Conservation (phyloP, 2,888 invertebrate species). For the Lepas anatifera region DNA sequence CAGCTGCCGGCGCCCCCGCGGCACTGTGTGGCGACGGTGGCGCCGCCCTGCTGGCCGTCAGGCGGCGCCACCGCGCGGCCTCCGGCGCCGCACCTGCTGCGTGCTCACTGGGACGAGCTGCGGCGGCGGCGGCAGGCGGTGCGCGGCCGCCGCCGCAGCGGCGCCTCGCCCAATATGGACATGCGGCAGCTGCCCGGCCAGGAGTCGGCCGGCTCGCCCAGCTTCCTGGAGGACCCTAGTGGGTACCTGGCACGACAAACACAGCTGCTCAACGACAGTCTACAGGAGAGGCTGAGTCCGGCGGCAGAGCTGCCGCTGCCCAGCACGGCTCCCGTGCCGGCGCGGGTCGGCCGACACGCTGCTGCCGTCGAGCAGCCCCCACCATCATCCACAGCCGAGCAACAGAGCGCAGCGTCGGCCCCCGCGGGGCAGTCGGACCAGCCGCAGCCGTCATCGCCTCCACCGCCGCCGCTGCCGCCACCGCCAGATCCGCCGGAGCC, state of each 20-base stretch:
- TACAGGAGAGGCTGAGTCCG: conserved; percentile 29
- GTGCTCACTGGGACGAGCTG: conserved; percentile 39
- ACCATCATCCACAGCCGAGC: too few species aligned
- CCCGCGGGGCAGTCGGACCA: not conserved
- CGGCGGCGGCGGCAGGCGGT: conserved; percentile 1
- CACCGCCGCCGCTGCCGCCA: not conserved
- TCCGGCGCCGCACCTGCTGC: conserved; percentile 36
- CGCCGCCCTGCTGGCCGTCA: conserved; percentile 34
- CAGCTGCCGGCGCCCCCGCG: conserved; percentile 41
- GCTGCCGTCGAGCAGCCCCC: too few species aligned
- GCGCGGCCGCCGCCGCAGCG: conserved; percentile 15
- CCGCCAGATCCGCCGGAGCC: not conserved
- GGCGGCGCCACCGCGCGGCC: conserved; percentile 68
- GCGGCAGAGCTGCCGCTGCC: not conserved
- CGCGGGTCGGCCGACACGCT: not conserved
- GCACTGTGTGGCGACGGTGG: conserved; percentile 36
- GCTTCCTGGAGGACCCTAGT: conserved; percentile 82
- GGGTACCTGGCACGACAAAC: conserved; percentile 86
- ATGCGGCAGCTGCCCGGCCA: not conserved
- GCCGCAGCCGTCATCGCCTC: not conserved
- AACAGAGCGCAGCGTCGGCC: not conserved
- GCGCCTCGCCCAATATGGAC: not conserved
- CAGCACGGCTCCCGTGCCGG: not conserved
- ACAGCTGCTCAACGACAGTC: conserved; percentile 67
- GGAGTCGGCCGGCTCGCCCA: conserved; percentile 39